Base-by-base conservation (phyloP, 2,888 invertebrate genomes). In the Norana najaformis region DNA sequence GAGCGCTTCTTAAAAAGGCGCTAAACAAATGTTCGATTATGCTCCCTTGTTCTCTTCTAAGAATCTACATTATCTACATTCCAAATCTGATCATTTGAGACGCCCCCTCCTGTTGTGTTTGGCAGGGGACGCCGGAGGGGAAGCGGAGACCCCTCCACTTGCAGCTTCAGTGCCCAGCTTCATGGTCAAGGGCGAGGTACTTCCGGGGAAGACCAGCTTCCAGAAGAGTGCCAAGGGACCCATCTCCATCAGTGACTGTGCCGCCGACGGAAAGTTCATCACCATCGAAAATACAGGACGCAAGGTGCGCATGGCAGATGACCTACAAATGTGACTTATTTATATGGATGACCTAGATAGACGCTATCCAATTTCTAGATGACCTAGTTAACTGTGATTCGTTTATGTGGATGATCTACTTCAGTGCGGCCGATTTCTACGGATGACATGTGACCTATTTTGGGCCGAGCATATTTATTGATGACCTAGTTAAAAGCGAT, bases 201-300 rank as follows among this genome's bases (percentile, higher is more conserved):
- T 85, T 36, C 95, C 95, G 18, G 95, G 95, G 83, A 95, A 95
- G 93, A 96, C 96, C 5, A 95, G 95, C n/a, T 96, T 95, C 94
- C 95, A 90, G 85, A 69, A 85, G 37, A 88, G 88, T 36, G 89
- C 90, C 38, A 90, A 90, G 83, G 90, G 90, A 38, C 90, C 90
- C 18, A 89, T 90, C 89, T 88, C 88, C 85, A 53, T 90, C 47
- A 69, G 69, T 14, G 95, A 96, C 92, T 95, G 95, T 89, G 93
- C 94, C 90, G 95, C 95, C 11, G 95, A 95, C 91, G 95, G 95
- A 90, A 95, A 95, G 92, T 95, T 93, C 93, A 94, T 95, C 92
- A 93, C 94, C 83, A 92, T 95, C 41, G 95, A 95, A 92, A 95
- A 95, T 93, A 95, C 95, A 47, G 94, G 95, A 90, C 93, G 94